Conservation (phyloP, 2,113 vertebrate genomes). For the Empidonax traillii region DNA sequence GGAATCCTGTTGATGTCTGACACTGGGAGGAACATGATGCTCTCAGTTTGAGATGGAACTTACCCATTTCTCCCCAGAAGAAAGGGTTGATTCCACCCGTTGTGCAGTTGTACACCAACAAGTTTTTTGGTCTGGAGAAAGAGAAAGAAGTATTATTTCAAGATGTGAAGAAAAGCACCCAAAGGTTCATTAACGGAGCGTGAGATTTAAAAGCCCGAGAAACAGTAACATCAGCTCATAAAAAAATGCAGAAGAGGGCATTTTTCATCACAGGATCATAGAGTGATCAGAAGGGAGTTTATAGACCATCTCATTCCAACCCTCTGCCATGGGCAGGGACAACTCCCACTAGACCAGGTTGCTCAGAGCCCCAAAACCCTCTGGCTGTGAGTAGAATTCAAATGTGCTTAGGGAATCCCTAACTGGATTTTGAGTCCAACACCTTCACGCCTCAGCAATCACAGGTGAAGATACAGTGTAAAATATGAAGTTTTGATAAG, state of each 20-base stretch:
- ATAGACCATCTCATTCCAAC: neutral
- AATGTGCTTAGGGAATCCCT: neutral
- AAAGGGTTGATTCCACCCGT: slow-evolving; percentile 92
- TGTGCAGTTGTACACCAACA: slow-evolving; percentile 92
- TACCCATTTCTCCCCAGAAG: slow-evolving; percentile 92
- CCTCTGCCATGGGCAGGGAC: neutral
- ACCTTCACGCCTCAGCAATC: neutral
- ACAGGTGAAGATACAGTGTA: neutral
- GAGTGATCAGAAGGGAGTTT: neutral
- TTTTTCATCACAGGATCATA: neutral
- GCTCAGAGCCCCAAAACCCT: neutral
- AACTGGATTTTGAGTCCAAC: neutral
- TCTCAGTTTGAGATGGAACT: slow-evolving; percentile 36
- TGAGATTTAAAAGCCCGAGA: neutral
- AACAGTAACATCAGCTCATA: neutral
- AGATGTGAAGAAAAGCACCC: neutral
- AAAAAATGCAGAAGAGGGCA: neutral
- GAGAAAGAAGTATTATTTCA: neutral
- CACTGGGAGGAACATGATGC: neutral
- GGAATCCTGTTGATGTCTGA: neutral
- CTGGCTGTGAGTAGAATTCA: neutral
- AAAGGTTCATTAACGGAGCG: neutral
- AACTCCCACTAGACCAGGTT: neutral
- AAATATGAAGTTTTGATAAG: neutral
- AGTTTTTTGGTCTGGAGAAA: slow-evolving; percentile 85